These are phyloP conservation scores for Drosophila dunni DNA, from an alignment of 1,140 invertebrate genomes.

Conservation along the genomic window DNA sequence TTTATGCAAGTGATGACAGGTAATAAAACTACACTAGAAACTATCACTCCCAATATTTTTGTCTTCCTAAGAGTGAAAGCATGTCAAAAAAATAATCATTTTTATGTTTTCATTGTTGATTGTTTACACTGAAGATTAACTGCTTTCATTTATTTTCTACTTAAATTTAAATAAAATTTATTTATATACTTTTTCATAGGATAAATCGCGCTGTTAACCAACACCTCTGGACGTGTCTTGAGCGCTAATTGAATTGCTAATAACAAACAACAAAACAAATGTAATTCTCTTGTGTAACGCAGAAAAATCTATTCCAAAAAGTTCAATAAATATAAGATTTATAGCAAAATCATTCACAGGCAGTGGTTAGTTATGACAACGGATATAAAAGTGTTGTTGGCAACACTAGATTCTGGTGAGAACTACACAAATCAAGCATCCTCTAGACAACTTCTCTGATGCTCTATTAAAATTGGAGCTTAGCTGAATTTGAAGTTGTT, in stretches of 20 bases:
- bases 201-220: constrained; percentile 11
- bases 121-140: background rate
- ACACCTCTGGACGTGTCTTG: constrained; percentile 11
- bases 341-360: constrained; percentile 1
- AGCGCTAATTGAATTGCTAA: constrained; percentile 5
- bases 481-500: background rate
- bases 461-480: background rate
- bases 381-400: constrained; percentile 13
- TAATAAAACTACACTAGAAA: constrained; percentile 40
- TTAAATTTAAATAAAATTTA: background rate
- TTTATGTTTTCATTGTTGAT: background rate
- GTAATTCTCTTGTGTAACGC: constrained; percentile 6
- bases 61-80: constrained; percentile 9
- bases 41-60: background rate
- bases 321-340: constrained; percentile 18
- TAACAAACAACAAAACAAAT: background rate
- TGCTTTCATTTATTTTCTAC: background rate
- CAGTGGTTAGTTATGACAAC: background rate
- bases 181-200: constrained; percentile 10
- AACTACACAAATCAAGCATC: background rate
- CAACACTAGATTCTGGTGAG: constrained; percentile 2
- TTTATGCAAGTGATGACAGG: constrained; percentile 90
- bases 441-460: background rate
- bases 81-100: constrained; percentile 10
- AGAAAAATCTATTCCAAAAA: constrained; percentile 30